Evolutionary conservation across 2,888 invertebrate species (phyloP), one percentile per base, ranked within the genome.

Genomic region (Chymomyza fuscimana): DNA sequence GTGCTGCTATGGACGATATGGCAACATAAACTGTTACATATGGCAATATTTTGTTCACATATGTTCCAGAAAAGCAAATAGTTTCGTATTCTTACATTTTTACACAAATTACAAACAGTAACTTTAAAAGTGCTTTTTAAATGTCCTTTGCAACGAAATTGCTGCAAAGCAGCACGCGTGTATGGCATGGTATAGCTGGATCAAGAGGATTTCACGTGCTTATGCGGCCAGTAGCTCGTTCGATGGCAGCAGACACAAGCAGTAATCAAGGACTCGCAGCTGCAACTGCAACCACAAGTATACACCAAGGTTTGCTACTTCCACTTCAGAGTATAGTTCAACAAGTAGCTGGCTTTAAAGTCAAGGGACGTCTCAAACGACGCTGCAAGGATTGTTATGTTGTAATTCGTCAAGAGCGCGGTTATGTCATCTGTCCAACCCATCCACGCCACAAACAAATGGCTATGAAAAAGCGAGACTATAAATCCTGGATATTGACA

Each of bases 361-460:
- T 95, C 5, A 95, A 94, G 88, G 95, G 95, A 5, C 90, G 90
- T 16, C 92, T 96, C 40, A 93, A 93, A 69, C 93, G 94, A 67
- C 94, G 97, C 54, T 97, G 97, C 88, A 95, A 95, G 90, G 95
- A 95, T 84, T 97, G 97, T 89, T 96, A 95, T 84, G 93, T 95
- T 85, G 95, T 96, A 12, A 92, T 93, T 58, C 92, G 95, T 68
- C 93, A 96, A 81, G 94, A 95, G 78, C 93, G 96, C 70, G 88
- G 94, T 80, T 95, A 94, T 90, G 94, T 96, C 56, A 94, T 96
- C 78, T 97, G 97, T 81, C 95, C 94, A 67, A 94, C 94, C 36
- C 94, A 94, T 88, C 95, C 95, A 25, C 93, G 97, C 51, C 97
- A 97, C 89, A 97, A 97, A 88, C 97, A 97, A 92, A 95, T 95